Evolutionary conservation across 2,113 vertebrate species (phyloP).

Genomic region (Podiceps cristatus): DNA sequence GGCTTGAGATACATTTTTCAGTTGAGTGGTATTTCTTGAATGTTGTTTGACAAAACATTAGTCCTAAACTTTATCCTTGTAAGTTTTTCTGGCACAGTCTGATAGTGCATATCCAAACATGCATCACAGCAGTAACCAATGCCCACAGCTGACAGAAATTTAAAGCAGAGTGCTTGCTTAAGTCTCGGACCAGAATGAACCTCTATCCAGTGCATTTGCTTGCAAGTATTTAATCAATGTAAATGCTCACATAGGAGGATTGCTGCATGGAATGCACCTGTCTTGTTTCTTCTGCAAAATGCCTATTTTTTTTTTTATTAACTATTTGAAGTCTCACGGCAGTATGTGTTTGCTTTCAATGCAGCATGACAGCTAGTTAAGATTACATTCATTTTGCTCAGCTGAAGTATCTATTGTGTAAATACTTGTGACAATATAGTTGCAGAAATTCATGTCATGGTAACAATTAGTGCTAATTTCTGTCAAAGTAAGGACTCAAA

Average conservation of each 20-base stretch:
- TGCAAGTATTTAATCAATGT: neutral
- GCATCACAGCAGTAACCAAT: neutral
- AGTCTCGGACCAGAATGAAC: neutral
- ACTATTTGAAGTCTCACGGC: neutral
- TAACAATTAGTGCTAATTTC: neutral
- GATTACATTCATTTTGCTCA: neutral
- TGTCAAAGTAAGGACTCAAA: neutral
- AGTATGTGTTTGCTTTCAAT: neutral
- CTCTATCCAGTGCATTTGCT: neutral
- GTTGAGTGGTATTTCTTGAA: neutral
- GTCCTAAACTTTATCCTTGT: neutral
- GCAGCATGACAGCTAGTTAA: neutral
- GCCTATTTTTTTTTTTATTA: neutral
- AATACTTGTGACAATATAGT: neutral
- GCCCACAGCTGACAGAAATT: neutral
- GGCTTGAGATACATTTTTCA: neutral
- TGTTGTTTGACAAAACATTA: neutral
- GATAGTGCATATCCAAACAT: neutral
- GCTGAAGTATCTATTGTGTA: neutral
- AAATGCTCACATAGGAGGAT: neutral
- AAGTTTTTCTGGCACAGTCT: neutral
- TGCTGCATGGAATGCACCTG: neutral
- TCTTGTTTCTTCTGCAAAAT: slow-evolving; percentile 5
- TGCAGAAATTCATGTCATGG: neutral
- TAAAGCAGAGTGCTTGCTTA: neutral